Evolutionary conservation across 1,140 invertebrate species (phyloP).

Genomic region (Conus betulinus): DNA sequence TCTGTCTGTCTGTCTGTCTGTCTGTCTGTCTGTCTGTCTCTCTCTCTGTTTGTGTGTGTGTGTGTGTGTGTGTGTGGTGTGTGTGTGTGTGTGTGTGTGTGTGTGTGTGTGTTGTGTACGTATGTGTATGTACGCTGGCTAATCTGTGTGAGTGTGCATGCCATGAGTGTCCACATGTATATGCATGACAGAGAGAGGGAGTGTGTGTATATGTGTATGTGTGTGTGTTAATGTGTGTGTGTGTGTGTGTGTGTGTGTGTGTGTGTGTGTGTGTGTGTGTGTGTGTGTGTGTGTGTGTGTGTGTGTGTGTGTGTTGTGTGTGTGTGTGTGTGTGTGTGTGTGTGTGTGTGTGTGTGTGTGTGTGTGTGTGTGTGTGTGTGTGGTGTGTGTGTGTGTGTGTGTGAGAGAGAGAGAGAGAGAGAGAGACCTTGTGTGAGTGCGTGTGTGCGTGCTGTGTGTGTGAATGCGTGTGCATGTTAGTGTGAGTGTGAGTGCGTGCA

Average conservation of each 20-base stretch:
- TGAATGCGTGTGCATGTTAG: too few species aligned
- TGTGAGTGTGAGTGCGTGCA: too few species aligned
- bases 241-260: background rate
- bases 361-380: background rate
- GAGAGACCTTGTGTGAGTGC: background rate
- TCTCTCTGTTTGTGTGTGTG: background rate
- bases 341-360: constrained; percentile 10
- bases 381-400: too few species aligned
- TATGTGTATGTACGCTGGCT: too few species aligned
- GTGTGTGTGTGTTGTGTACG: background rate
- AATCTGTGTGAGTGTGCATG: background rate
- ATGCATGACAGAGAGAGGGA: background rate
- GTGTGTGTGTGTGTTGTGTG: background rate
- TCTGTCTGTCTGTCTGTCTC: background rate
- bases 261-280: background rate
- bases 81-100: background rate
- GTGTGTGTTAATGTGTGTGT: background rate
- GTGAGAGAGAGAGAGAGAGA: background rate
- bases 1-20: background rate
- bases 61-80: too few species aligned
- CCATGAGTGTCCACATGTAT: too few species aligned
- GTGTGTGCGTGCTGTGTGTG: background rate
- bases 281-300: background rate
- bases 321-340: constrained; percentile 1
- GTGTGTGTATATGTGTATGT: background rate